Evolutionary conservation across 2,797 vertebrate species (phyloP), one percentile per base, ranked within the genome.

Genomic region (Neoniphon sammara): DNA sequence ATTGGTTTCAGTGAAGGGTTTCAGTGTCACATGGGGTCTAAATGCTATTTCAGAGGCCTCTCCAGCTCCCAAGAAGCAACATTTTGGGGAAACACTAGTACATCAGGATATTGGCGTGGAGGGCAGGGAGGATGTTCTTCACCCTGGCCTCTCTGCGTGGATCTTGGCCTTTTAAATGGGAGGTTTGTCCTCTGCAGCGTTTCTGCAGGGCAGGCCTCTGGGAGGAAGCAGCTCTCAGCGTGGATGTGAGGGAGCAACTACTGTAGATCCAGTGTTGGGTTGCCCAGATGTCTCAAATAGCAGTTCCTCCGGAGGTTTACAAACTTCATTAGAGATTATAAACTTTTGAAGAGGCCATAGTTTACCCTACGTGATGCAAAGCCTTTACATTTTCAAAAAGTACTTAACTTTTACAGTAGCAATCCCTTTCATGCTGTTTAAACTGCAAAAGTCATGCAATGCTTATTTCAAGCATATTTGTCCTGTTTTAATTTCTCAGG

Each of bases 71-170:
- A 58, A 39, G 23, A 42, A 87, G 53, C 57, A 77, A 71, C 74
- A 70, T 53, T 73, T 7, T 20, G 36, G 61, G 81, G 84, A 86
- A 90, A 78, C 66, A 39, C 47, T 27, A 54, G 53, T 53, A 20
- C 20, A 70, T 72, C 70, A 82, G 75, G 84, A 87, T 83, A 63
- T 66, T 83, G 69, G 80, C 27, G 74, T 67, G 58, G 42, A 67
- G 69, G 78, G 65, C 61, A 46, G 50, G 46, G 81, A 61, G 83
- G 85, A 70, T 71, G 73, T 81, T 69, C 70, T 68, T 66, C 23
- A 5, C 57, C 60, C 42, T 8, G 80, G 34, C 67, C 53, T 50
- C 81, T 39, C 76, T 78, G 54, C 62, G 60, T 20, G 15, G 69
- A 71, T 44, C 17, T 34, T 18, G 18, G 6, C 15, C 1, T 62